Conservation (phyloP, 2,888 invertebrate species). For the Enchytraeus crypticus region DNA sequence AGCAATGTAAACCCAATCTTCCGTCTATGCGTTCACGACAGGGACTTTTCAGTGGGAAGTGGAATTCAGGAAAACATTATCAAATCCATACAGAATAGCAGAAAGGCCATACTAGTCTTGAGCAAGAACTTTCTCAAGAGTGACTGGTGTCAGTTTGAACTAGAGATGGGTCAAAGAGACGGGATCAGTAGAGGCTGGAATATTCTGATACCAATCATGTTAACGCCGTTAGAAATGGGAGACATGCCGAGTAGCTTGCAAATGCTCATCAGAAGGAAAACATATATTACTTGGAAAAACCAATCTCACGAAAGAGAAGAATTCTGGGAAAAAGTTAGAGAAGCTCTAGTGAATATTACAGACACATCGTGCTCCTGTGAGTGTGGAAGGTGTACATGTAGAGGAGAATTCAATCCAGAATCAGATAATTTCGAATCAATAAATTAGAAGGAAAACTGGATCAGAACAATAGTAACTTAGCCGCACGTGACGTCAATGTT, state of each 20-base stretch:
- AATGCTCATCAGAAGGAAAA: background rate
- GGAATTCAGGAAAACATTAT: slow-evolving; percentile 1
- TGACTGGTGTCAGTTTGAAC: slow-evolving; percentile 7
- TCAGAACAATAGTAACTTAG: too few relatives aligned
- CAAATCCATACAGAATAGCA: slow-evolving; percentile 2
- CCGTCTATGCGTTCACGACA: slow-evolving; percentile 3
- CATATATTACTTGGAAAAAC: background rate
- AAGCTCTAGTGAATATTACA: background rate
- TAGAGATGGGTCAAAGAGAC: slow-evolving; percentile 4
- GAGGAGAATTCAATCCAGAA: too few relatives aligned
- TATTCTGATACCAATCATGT: slow-evolving; percentile 3
- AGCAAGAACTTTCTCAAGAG: slow-evolving; percentile 2
- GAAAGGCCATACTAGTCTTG: slow-evolving; percentile 4
- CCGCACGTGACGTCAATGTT: too few relatives aligned
- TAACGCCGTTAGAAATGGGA: background rate
- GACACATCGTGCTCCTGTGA: background rate
- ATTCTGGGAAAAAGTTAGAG: background rate
- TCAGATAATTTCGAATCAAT: too few relatives aligned
- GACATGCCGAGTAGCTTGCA: background rate
- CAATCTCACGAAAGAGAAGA: background rate
- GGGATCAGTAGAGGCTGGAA: slow-evolving; percentile 6
- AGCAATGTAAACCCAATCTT: too few relatives aligned
- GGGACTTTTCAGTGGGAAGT: slow-evolving; percentile 4
- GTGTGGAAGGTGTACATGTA: background rate
- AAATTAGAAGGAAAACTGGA: too few relatives aligned